A percentile compares a stretch with the other conserved stretches of the same genome.
Evolutionary conservation across 2,113 vertebrate genomes (phyloP).

Genomic region (Callorhinus ursinus): DNA sequence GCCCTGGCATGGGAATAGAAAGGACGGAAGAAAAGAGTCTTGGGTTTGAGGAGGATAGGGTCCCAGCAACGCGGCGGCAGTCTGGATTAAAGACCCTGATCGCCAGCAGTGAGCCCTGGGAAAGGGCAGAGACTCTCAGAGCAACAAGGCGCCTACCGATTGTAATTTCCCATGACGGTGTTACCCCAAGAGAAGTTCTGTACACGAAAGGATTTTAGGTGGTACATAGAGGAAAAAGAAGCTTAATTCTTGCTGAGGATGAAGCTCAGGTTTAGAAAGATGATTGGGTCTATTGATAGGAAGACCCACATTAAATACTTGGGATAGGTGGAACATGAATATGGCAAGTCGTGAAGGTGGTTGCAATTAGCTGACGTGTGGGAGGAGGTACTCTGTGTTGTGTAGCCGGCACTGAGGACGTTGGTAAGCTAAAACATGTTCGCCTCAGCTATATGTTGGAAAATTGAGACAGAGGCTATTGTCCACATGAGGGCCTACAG

Average conservation of each 20-base stretch:
- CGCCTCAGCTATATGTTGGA: neutral
- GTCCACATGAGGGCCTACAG: neutral
- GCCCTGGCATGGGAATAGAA: constrained; percentile 55
- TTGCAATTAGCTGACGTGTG: neutral
- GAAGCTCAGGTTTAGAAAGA: neutral
- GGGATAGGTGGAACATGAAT: neutral
- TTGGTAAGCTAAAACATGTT: neutral
- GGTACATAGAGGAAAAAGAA: neutral
- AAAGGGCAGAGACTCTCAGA: constrained; percentile 59
- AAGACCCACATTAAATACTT: neutral
- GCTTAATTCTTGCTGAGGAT: constrained; percentile 30
- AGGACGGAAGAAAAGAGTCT: constrained; percentile 65
- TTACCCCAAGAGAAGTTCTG: constrained; percentile 18
- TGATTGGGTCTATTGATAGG: neutral
- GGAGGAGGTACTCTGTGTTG: neutral
- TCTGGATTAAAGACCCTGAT: constrained; percentile 64
- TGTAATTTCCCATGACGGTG: neutral
- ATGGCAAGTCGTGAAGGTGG: neutral
- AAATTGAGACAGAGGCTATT: neutral
- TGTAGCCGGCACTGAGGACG: neutral
- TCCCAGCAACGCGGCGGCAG: neutral
- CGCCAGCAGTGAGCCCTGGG: constrained; percentile 62
- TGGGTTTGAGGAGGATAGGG: constrained; percentile 53
- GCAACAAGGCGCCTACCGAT: neutral
- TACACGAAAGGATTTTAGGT: constrained; percentile 1